These are phyloP conservation scores for Galleria mellonella DNA, from an alignment of 1,140 invertebrate species.

Conservation along the genomic window DNA sequence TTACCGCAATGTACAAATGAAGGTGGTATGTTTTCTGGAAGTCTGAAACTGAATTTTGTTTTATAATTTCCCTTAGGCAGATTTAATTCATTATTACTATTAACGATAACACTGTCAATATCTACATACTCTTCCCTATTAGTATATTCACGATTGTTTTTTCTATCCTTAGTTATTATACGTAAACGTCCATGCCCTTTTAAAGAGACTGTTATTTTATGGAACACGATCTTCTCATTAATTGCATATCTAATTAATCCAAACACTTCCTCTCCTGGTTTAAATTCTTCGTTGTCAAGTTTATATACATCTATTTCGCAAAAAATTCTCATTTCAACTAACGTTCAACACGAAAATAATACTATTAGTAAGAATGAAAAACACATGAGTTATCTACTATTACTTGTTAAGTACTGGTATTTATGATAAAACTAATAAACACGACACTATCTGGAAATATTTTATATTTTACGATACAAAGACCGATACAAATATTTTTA, in stretches of 20 bases:
- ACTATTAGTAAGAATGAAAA: too few relatives aligned
- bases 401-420: too few relatives aligned
- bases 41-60: conserved; percentile 4
- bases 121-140: conserved; percentile 7
- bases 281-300: not conserved
- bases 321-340: conserved; percentile 5
- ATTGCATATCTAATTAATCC: conserved; percentile 7
- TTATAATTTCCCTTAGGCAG: not conserved
- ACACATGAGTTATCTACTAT: too few relatives aligned
- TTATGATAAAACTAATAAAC: too few relatives aligned
- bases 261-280: conserved; percentile 4
- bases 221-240: conserved; percentile 3
- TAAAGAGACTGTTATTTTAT: conserved; percentile 7
- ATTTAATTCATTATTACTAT: too few relatives aligned
- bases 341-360: too few relatives aligned
- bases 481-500: too few relatives aligned
- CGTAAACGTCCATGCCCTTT: conserved; percentile 2
- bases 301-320: conserved; percentile 6
- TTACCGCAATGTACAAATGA: conserved; percentile 1
- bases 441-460: too few relatives aligned
- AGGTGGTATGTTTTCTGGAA: conserved; percentile 8
- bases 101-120: not conserved
- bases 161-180: not conserved
- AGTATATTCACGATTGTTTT: not conserved
- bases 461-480: too few relatives aligned